These are phyloP conservation scores for Leptarthrus brevirostris DNA, from an alignment of 2,888 invertebrate species.

Conservation along the genomic window DNA sequence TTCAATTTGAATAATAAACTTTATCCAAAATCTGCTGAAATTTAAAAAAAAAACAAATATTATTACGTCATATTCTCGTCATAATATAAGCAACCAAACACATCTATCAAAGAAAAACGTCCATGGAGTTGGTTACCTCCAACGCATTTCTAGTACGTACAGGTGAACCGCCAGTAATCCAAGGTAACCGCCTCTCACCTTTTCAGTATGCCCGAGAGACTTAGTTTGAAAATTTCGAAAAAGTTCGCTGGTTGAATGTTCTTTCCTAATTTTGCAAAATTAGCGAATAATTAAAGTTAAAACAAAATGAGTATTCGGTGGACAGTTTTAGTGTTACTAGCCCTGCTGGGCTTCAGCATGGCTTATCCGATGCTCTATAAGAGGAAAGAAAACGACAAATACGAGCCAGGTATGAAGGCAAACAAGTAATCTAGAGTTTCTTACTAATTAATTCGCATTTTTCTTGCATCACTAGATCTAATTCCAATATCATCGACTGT, in stretches of 20 bases:
- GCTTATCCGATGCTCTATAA: constrained; percentile 68
- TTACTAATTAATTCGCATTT: background rate
- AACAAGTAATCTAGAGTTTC: background rate
- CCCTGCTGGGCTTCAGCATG: constrained; percentile 53
- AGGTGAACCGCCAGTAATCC: constrained; percentile 35
- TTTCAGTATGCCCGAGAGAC: constrained; percentile 29
- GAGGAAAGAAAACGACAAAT: constrained; percentile 68
- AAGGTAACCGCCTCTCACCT: constrained; percentile 55
- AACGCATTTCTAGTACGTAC: constrained; percentile 38
- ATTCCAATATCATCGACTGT: constrained; percentile 76
- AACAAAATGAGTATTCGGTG: constrained; percentile 51
- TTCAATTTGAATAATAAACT: no score
- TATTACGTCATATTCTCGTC: no score
- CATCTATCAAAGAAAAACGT: background rate
- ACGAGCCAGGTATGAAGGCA: constrained; percentile 67
- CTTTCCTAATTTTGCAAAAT: background rate
- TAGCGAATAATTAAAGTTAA: background rate
- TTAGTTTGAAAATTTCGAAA: constrained; percentile 33
- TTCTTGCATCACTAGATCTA: constrained; percentile 67
- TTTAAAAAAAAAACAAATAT: no score
- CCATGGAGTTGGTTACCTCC: constrained; percentile 24
- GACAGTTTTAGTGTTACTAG: constrained; percentile 36
- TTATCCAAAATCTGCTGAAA: no score
- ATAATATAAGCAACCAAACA: no score
- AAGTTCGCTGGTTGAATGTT: background rate